Evolutionary conservation across 1,140 invertebrate species (phyloP), one percentile per base, ranked within the genome.

Genomic region (Sesamia nonagrioides): DNA sequence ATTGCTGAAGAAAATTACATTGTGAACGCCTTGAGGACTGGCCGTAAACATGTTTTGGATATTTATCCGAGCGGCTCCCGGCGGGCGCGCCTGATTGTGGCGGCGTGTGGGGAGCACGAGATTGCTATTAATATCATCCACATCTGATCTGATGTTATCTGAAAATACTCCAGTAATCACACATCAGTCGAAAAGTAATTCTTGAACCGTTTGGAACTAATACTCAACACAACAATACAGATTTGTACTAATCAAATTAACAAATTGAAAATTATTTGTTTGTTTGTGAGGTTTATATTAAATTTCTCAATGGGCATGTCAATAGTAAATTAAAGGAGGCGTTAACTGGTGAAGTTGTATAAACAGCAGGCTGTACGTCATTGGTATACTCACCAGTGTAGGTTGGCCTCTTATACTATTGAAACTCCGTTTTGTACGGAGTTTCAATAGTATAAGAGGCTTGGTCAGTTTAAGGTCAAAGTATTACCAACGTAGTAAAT

Each of bases 41-140:
- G 69, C 79, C 77, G 83, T 83, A 87, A 88, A 88, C 84, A 87
- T 83, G 79, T 81, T 85, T 84, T 84, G 82, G 79, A 84, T 86
- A 83, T 83, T 86, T 86, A 81, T 82, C 5, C 54, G 54, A 11
- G 60, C 76, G 17, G 48, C 21, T 66, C 66, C 66, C 66, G 40
- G 74, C 79, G 80, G 74, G 50, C 69, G 52, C 37, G 18, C 42
- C 11, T 35, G 27, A 61, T 48, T 50, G 42, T 48, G 27, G 27
- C 21, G 18, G 50, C 13, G 58, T 7, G 13, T 6, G 11, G 58
- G 33, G 58, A 13, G 17, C 40, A 45, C 18, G 9, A 61, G 18
- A 66, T 18, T 42, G 61, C 61, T 66, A 66, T 42, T 66, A 66
- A 66, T 66, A 66, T 18, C 61, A 66, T 63, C 33, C 18, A 21